Conservation (phyloP, 1,140 invertebrate species). For the Papilio dardanus region DNA sequence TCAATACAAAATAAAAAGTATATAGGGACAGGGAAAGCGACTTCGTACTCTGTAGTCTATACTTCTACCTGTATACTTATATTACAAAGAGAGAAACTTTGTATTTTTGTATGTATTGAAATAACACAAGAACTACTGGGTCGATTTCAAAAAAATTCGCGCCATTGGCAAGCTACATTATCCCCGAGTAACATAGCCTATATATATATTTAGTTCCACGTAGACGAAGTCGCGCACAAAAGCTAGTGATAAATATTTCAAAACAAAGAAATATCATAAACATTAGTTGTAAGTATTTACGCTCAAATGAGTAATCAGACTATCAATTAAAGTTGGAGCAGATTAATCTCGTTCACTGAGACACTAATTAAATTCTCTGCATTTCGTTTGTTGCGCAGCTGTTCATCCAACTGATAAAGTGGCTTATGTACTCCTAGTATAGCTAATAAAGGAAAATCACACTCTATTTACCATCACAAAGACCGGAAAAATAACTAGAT, state of each 20-base stretch:
- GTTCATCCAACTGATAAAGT: constrained; percentile 21
- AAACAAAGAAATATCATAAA: background rate
- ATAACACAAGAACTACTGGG: too few relatives aligned
- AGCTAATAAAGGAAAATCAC: background rate
- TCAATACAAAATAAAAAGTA: too few relatives aligned
- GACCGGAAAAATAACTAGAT: too few relatives aligned
- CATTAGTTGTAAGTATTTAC: background rate
- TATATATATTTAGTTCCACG: too few relatives aligned
- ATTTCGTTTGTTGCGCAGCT: constrained; percentile 28
- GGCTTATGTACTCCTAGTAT: background rate
- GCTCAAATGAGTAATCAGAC: background rate
- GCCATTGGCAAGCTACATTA: too few relatives aligned
- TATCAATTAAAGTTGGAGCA: background rate
- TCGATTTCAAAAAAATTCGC: too few relatives aligned
- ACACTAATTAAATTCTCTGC: constrained; percentile 16
- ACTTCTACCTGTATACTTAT: too few relatives aligned
- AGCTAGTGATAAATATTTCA: background rate
- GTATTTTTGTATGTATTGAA: too few relatives aligned
- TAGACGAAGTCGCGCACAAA: background rate
- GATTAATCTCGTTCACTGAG: constrained; percentile 12
- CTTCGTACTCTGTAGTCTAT: too few relatives aligned
- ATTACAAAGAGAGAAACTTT: too few relatives aligned
- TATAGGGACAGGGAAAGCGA: too few relatives aligned
- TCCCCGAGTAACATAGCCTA: too few relatives aligned
- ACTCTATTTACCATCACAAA: background rate